Evolutionary conservation across 2,113 vertebrate species (phyloP), one percentile per base, ranked within the genome.

Genomic region (Oncorhynchus clarkii): DNA sequence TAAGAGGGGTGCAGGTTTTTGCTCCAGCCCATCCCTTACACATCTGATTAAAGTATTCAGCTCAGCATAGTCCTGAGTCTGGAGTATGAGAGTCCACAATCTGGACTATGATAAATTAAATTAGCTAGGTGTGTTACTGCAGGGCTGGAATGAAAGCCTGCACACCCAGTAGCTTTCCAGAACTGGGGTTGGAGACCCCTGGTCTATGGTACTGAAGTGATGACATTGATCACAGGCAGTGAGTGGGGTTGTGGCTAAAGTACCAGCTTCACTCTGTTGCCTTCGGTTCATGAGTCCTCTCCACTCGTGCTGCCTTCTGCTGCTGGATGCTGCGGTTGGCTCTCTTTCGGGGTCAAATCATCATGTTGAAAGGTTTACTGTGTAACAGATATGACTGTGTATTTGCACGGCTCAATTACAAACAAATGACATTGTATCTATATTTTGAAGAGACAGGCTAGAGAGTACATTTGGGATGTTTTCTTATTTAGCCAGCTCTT

Each of bases 221-320:
- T 60, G 16, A 8, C 57, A 60, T 9, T n/a, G 57, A 60, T 60
- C 57, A 60, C 20, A 26, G 54, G 29, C 66, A 34, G 34, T 34
- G 34, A 34, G 34, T 34, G 34, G 34, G 34, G 34, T 34, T 34
- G 34, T 34, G 34, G 31, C 31, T 24, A 12, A 20, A 4, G 78
- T 86, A 97, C 97, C 96, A 66, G 96, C 95, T 1, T 95, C 92
- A 74, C 96, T 98, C 64, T 94, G 90, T 3, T 94, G 93, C 51
- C 89, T 84, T 1, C 93, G 91, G 26, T 82, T 89, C 92, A 94
- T 16, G 84, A 75, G 13, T 85, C 88, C 18, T 87, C 81, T 29
- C 76, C 87, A 0, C 70, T 5, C 72, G 51, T 24, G n/a, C 59
- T 0, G 27, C 77, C 34, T 16, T 85, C 82, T 27, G 78, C 1